Conservation (phyloP, 1,140 invertebrate genomes). For the Leptestheria dahalacensis region DNA sequence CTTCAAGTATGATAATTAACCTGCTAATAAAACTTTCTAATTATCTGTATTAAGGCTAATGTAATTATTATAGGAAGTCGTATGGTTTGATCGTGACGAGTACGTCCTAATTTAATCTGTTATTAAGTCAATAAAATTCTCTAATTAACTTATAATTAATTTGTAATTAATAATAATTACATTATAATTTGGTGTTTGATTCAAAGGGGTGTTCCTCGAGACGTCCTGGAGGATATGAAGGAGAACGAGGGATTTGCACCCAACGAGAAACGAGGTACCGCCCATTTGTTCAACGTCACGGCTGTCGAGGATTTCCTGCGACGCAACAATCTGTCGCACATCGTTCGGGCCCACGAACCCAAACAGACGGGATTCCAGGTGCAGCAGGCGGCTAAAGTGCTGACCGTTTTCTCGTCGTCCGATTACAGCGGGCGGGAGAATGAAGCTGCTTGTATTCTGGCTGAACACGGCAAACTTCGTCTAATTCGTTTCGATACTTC, state of each 20-base stretch:
- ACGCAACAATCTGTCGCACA: constrained; percentile 44
- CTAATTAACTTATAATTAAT: neutral
- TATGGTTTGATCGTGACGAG: too few species aligned
- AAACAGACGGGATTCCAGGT: constrained; percentile 50
- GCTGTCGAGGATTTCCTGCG: constrained; percentile 48
- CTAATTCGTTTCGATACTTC: constrained; percentile 39
- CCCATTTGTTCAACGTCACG: constrained; percentile 47
- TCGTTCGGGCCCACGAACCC: constrained; percentile 56
- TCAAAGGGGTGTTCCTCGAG: constrained; percentile 24
- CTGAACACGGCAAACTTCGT: constrained; percentile 36
- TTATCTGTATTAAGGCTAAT: too few species aligned
- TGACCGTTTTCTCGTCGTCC: constrained; percentile 54
- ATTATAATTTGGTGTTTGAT: neutral
- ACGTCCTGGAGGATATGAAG: constrained; percentile 34
- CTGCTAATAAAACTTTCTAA: too few species aligned
- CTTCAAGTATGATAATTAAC: too few species aligned
- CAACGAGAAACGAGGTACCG: constrained; percentile 51
- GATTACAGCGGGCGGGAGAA: constrained; percentile 47
- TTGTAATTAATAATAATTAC: neutral
- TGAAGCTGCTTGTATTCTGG: constrained; percentile 47
- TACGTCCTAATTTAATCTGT: neutral
- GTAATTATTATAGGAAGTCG: too few species aligned
- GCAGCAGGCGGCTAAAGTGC: constrained; percentile 41
- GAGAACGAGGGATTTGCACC: constrained; percentile 47
- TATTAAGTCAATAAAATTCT: neutral